Percentiles rank a stretch among this genome's conserved stretches.
Evolutionary conservation across 2,888 invertebrate genomes (phyloP).

Genomic region (Drosophila dives): DNA sequence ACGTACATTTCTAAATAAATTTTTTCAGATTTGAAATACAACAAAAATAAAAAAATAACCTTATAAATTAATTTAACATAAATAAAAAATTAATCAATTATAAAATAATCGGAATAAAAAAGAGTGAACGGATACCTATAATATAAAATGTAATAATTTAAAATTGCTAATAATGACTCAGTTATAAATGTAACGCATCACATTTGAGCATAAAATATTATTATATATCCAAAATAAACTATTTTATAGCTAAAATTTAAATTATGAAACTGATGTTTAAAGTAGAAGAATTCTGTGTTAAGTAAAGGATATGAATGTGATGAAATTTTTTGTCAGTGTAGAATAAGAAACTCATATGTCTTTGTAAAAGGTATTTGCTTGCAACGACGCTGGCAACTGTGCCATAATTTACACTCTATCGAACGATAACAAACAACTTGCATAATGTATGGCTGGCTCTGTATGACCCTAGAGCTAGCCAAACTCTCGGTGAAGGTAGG

Average conservation of each 20-base stretch:
- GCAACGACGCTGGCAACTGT: constrained; percentile 51
- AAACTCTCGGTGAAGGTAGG: constrained; percentile 4
- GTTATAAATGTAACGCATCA: not conserved
- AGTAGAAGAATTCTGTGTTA: not conserved
- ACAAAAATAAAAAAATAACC: not conserved
- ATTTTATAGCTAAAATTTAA: not conserved
- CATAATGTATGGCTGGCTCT: constrained; percentile 72
- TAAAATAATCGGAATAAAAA: too few relatives aligned
- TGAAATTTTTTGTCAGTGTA: constrained; percentile 2
- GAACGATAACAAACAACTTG: constrained; percentile 80
- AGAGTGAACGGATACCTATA: too few relatives aligned
- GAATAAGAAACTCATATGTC: not conserved
- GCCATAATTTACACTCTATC: constrained; percentile 81
- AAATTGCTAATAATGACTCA: not conserved
- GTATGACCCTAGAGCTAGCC: constrained; percentile 21
- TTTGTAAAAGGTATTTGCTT: constrained; percentile 4
- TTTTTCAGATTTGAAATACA: not conserved
- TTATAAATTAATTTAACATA: not conserved
- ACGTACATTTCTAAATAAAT: not conserved
- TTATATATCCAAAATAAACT: not conserved
- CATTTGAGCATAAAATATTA: not conserved
- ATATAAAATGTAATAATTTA: too few relatives aligned
- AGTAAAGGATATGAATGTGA: not conserved
- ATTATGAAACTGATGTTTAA: not conserved
- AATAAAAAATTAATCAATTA: not conserved